Evolutionary conservation across 1,140 invertebrate species (phyloP), one percentile per base, ranked within the genome.

Genomic region (Acromyrmex heyeri): DNA sequence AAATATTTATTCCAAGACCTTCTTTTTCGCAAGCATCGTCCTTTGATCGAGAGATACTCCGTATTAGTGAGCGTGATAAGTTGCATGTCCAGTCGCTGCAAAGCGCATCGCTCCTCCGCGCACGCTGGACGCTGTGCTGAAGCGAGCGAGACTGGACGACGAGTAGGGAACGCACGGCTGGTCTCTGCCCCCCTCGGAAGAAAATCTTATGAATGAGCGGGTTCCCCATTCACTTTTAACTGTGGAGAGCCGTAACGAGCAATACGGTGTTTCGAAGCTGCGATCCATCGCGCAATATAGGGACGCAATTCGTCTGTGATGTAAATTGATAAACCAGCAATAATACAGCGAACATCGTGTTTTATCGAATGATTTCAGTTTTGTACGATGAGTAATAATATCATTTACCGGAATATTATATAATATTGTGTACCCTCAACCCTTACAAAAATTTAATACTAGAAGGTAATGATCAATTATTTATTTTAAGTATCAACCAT

Each of bases 171-270:
- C 70, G 61, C 75, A 77, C 59, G 48, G 87, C 44, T 73, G 76
- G 27, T 79, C 64, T 34, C 81, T 87, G 86, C 89, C 89, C 89
- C 88, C 78, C 87, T 91, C 87, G 90, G 87, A 92, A 93, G 94
- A 94, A 94, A 94, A 94, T 93, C 93, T 94, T 94, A 92, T 94
- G 94, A 94, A 94, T 94, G 94, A 94, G 91, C 91, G 81, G 91
- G 92, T 93, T 93, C 91, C 92, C 94, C 94, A 94, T 94, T 94
- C 94, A 94, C 94, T 94, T 94, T 94, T 94, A 92, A 93, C 86
- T 89, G 88, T 16, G 8, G 92, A 91, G 91, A 87, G 88, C 88
- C 89, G 61, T 85, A 85, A 87, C 86, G 70, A 87, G 67, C 79
- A 27, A 62, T 30, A 50, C 62, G 65, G 53, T 83, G 72, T 83